Base-by-base conservation (phyloP, 2,797 vertebrate genomes). In the Caiman crocodilus region DNA sequence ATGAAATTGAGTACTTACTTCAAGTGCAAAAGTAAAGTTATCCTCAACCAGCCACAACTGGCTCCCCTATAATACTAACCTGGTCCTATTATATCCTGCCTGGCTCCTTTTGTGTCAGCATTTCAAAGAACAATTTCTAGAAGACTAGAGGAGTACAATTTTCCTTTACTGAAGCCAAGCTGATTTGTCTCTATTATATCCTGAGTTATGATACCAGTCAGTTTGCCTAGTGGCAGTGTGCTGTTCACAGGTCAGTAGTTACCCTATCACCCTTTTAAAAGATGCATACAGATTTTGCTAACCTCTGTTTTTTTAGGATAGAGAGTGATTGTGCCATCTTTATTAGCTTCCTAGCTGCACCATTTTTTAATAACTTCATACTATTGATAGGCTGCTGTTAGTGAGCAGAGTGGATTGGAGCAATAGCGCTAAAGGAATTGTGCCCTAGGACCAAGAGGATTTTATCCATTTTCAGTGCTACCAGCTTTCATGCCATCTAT, bases 301-400 rank as follows among this genome's bases (percentile, higher is more conserved):
- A 21, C 17, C 65, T 67, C 65, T 30, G 32, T 1, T 67, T 67
- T 30, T 32, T n/a, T 17, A 11, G 17, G 21, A 32, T 21, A 21
- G 18, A 12, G 65, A 32, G 30, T 67, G 18, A 67, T 21, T n/a
- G 26, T 16, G 13, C n/a, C 6, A 64, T 21, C 26, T 28, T 15
- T 14, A 64, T 28, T 50, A 50, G 42, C 42, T 50, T 50, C 42
- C 9, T 50, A 50, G 42, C 42, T 50, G 10, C 42, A 50, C 10
- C 1, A 63, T 4, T 0, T 79, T n/a, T 75, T 61, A 64, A 1
- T 28, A 73, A 42, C 25, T 87, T 1, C 1, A 7, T 76, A 50
- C 12, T 88, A 58, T 17, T n/a, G 4, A 86, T 26, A 77, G 35
- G 50, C 73, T 76, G 23, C 50, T 94, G 94, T 18, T 23, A 84